A percentile compares a stretch with the other conserved stretches of the same genome.
These are phyloP conservation scores for Triplophysa yarkandensis DNA, from an alignment of 2,797 vertebrate genomes.

Conservation along the genomic window DNA sequence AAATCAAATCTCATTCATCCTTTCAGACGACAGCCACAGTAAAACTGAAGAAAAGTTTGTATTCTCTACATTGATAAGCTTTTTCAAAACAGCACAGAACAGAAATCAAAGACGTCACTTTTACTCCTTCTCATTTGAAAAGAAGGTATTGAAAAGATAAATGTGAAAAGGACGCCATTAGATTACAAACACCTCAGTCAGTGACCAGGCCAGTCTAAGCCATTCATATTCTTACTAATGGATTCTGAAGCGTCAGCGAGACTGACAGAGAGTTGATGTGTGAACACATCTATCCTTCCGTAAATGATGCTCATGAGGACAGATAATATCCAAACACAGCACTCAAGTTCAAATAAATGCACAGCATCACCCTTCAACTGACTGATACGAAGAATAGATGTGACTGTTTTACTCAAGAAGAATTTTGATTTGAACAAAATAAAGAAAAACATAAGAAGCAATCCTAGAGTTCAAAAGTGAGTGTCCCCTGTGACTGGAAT, in stretches of 20 bases:
- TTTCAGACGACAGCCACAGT: not conserved
- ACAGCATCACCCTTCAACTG: not conserved
- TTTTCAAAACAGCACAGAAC: not conserved
- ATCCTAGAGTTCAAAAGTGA: not conserved
- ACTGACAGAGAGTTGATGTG: conserved; percentile 4
- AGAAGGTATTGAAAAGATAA: conserved; percentile 16
- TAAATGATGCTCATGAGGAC: conserved; percentile 2
- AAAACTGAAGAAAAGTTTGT: not conserved
- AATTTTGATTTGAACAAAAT: not conserved
- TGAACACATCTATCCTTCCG: conserved; percentile 1
- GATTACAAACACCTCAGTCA: not conserved
- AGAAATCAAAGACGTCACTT: not conserved
- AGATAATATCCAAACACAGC: not conserved
- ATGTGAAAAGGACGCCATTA: conserved; percentile 9
- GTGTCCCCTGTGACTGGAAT: too few species aligned
- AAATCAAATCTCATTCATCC: not conserved
- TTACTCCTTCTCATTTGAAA: not conserved
- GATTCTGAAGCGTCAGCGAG: conserved; percentile 1
- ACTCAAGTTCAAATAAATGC: not conserved
- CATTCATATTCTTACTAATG: conserved; percentile 18
- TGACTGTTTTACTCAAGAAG: not conserved
- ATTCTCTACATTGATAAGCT: not conserved
- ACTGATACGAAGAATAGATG: not conserved
- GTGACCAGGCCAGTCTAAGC: conserved; percentile 6
- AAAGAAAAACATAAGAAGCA: not conserved